These are phyloP conservation scores for Geodia barretti DNA, from an alignment of 37 sponge, comb jelly and placozoan genomes.

Conservation along the genomic window DNA sequence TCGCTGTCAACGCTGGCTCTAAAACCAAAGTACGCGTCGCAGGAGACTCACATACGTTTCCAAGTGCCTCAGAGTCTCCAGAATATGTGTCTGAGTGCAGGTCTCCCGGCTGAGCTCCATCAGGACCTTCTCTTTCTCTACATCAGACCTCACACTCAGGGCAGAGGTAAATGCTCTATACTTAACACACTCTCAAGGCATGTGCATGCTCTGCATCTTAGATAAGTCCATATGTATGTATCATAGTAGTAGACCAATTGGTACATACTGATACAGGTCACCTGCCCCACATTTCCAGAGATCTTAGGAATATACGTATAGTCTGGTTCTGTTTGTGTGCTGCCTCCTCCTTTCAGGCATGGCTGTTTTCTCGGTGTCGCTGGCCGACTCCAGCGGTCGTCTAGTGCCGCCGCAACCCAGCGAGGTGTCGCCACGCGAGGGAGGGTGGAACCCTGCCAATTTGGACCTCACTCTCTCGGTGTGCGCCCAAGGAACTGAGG, in stretches of 20 bases:
- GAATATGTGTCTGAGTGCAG: constrained; percentile 5
- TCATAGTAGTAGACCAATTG: too few species aligned
- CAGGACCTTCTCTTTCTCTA: constrained; percentile 64
- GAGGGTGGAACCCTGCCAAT: not conserved
- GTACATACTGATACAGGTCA: too few species aligned
- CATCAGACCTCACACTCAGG: constrained; percentile 58
- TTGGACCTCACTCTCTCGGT: too few species aligned
- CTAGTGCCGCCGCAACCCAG: constrained; percentile 35
- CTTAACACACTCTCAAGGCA: too few species aligned
- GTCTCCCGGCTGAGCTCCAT: constrained; percentile 16
- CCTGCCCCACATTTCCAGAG: too few species aligned
- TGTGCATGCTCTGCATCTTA: too few species aligned
- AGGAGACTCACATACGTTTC: constrained; percentile 10
- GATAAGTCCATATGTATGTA: too few species aligned
- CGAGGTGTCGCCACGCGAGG: not conserved
- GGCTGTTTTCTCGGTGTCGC: constrained; percentile 46
- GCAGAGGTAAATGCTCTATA: too few species aligned
- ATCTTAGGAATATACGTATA: not conserved
- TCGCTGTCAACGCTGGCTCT: constrained; percentile 11
- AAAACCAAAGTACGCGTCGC: constrained; percentile 27
- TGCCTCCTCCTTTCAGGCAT: too few species aligned
- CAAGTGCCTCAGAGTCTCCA: constrained; percentile 36
- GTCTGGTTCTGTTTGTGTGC: too few species aligned
- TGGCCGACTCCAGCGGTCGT: constrained; percentile 5
- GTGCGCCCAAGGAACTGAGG: too few species aligned